These are phyloP conservation scores for Gymnosoma rotundatum DNA, from an alignment of 2,888 invertebrate species.

Conservation along the genomic window DNA sequence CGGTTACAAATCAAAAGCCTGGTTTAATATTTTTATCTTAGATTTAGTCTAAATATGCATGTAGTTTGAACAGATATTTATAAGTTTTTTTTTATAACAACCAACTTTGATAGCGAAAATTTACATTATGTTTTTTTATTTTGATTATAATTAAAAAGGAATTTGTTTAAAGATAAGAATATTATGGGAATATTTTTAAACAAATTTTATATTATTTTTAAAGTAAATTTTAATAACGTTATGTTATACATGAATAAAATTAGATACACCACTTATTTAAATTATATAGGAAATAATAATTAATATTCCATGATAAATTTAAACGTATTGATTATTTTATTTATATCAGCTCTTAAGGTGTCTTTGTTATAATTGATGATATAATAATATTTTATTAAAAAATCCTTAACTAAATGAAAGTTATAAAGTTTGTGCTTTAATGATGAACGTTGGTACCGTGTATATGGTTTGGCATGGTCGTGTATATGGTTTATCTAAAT, in stretches of 20 bases:
- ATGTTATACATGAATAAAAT: neutral
- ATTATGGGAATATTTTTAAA: slow-evolving; percentile 15
- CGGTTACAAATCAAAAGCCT: slow-evolving; percentile 69
- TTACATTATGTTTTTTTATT: slow-evolving; percentile 8
- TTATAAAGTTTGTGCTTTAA: no score
- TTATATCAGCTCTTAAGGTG: no score
- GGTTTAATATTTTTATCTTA: slow-evolving; percentile 61
- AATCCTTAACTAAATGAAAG: no score
- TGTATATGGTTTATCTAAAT: no score
- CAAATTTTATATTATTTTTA: neutral
- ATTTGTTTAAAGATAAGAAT: slow-evolving; percentile 24
- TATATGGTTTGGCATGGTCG: no score
- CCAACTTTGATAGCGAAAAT: slow-evolving; percentile 41
- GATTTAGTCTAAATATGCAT: slow-evolving; percentile 64
- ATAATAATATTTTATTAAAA: no score
- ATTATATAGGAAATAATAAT: no score
- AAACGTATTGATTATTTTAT: no score
- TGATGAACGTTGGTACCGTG: no score
- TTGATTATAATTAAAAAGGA: slow-evolving; percentile 52
- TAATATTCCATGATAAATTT: no score
- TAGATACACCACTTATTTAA: no score
- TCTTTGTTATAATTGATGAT: no score
- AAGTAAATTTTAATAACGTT: neutral
- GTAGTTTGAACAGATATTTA: slow-evolving; percentile 14
- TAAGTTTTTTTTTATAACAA: slow-evolving; percentile 5